These are phyloP conservation scores for Oscheius sp. DNA, from an alignment of 1,140 invertebrate genomes.

Conservation along the genomic window DNA sequence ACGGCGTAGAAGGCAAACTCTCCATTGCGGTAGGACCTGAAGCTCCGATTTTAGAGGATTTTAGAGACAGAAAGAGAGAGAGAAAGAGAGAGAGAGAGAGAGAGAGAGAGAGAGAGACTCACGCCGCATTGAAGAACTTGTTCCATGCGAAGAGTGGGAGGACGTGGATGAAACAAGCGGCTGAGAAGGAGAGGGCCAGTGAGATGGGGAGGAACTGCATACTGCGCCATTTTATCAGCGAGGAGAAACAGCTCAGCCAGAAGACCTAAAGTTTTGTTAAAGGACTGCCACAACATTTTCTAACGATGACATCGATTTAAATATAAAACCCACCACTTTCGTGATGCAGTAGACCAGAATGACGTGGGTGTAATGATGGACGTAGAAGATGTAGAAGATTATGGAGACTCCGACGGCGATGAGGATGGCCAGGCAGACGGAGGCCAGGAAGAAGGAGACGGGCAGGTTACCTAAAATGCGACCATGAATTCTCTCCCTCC, in stretches of 20 bases:
- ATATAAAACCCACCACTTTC: not conserved
- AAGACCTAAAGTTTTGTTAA: not conserved
- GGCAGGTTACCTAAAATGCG: not conserved
- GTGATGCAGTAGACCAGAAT: conserved; percentile 20
- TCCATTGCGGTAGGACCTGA: conserved; percentile 2
- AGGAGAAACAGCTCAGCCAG: conserved; percentile 11
- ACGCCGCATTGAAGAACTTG: conserved; percentile 4
- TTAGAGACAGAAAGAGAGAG: no score
- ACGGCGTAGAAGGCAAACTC: conserved; percentile 26
- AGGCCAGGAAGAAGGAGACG: conserved; percentile 17
- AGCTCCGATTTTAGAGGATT: not conserved
- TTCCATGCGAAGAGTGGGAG: conserved; percentile 21
- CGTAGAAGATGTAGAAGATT: conserved; percentile 28
- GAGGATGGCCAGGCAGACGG: not conserved
- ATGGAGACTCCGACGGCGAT: conserved; percentile 1
- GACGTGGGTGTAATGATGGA: conserved; percentile 23
- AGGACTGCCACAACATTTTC: not conserved
- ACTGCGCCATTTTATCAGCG: conserved; percentile 19
- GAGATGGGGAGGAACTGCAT: conserved; percentile 7
- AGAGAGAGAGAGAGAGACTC: no score
- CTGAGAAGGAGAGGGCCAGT: conserved; percentile 20
- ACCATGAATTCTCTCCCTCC: not conserved
- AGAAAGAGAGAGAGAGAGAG: no score
- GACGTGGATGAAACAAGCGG: conserved; percentile 6
- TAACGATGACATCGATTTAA: not conserved